Evolutionary conservation across 2,888 invertebrate species (phyloP), one percentile per base, ranked within the genome.

Genomic region (Leucoma salicis): DNA sequence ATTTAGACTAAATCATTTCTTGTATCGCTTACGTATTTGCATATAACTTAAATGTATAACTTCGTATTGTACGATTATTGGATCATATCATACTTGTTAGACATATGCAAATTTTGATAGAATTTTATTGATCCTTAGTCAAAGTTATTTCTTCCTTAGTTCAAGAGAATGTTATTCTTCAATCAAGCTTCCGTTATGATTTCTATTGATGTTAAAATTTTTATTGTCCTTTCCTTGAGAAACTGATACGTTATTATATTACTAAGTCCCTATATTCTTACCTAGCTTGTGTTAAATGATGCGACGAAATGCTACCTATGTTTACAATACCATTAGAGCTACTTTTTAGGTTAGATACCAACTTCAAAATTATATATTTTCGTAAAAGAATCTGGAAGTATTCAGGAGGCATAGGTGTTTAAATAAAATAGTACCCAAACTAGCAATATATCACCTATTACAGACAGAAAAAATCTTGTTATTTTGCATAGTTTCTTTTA

Each of bases 11-110:
- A 41, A 29, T 41, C 50, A 59, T 53, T 36, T 63, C 56, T 69
- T 74, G 72, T 82, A 84, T 86, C 82, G 70, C 65, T 87, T 79
- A 72, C 82, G 39, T 67, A 86, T 88, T 89, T 82, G 78, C 88
- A 88, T 86, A 61, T 70, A 57, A n/a, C n/a, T n/a, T n/a, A n/a
- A n/a, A n/a, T n/a, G n/a, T n/a, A n/a, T n/a, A n/a, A 69, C 66
- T 60, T 44, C 46, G 62, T 58, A 75, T 82, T 81, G 76, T 81
- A 35, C 39, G 53, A 53, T 74, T 79, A 82, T 81, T 79, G 84
- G 78, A 82, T 84, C 80, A 82, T 84, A 79, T 83, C 79, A 67
- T 67, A 63, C 66, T 73, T 85, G 85, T 86, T 83, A 70, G 88
- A 88, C 86, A 60, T 88, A 89, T 89, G 89, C 56, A 75, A 89